Evolutionary conservation across 2,888 invertebrate genomes (phyloP).

Genomic region (Acrobasis suavella): DNA sequence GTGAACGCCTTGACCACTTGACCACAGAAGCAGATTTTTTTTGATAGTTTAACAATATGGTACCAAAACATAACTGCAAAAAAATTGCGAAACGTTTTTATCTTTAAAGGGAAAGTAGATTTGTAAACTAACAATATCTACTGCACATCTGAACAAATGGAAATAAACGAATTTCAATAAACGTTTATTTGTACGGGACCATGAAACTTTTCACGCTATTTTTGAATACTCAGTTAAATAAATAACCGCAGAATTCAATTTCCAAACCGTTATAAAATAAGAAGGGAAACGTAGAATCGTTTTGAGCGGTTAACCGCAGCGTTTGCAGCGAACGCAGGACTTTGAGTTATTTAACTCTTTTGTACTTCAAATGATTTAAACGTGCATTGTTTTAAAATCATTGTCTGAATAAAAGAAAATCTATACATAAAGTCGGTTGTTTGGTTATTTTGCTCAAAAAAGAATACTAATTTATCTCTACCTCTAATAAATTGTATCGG

Average conservation of each 20-base stretch:
- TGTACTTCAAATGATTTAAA: slow-evolving; percentile 18
- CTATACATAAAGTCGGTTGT: background rate
- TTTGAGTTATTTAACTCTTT: slow-evolving; percentile 21
- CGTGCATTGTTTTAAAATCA: slow-evolving; percentile 10
- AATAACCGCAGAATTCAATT: slow-evolving; percentile 82
- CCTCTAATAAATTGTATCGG: no score
- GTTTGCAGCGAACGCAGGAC: slow-evolving; percentile 29
- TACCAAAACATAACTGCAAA: no score
- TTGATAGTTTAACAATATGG: no score
- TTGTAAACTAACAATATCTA: no score
- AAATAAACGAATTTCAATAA: no score
- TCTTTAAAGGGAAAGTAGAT: no score
- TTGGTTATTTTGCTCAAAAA: no score
- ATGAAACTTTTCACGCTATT: background rate
- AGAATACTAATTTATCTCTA: no score
- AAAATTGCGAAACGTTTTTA: no score
- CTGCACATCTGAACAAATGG: no score
- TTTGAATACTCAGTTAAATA: slow-evolving; percentile 49
- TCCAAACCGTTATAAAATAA: slow-evolving; percentile 80
- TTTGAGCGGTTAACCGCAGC: slow-evolving; percentile 78
- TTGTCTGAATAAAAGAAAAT: background rate
- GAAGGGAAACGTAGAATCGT: slow-evolving; percentile 76
- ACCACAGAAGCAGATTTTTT: no score
- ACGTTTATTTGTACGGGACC: background rate
- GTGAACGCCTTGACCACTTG: no score